phyloP scores from a whole-genome alignment of 1,140 invertebrate species.

The Achatina immaculata region DNA sequence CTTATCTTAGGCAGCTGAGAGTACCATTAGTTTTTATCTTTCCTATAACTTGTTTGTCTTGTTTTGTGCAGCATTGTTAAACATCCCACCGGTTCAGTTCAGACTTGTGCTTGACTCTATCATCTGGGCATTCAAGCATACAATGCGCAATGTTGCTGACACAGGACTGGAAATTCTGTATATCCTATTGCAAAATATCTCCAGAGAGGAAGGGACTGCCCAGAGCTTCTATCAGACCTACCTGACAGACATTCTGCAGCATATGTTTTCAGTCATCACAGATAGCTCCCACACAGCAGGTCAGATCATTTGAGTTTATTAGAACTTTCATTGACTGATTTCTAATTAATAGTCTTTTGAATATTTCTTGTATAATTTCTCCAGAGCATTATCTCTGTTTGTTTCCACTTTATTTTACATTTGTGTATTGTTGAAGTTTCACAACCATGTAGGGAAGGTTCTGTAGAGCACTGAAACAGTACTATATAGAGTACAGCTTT shows the following conservation, averaged over 20 bases:
- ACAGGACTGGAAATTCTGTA: slow-evolving; percentile 74
- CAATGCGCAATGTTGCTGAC: slow-evolving; percentile 96
- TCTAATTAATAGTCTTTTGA: too few species aligned
- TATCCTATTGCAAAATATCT: slow-evolving; percentile 89
- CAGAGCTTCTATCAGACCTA: slow-evolving; percentile 99
- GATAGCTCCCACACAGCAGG: slow-evolving; percentile 97
- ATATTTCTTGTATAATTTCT: too few species aligned
- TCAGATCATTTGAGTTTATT: too few species aligned
- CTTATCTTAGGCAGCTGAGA: too few species aligned
- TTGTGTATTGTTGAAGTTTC: too few species aligned
- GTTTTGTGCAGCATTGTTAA: slow-evolving; percentile 83
- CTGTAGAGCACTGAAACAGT: too few species aligned
- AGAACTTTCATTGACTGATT: too few species aligned
- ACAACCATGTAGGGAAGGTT: too few species aligned
- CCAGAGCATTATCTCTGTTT: too few species aligned
- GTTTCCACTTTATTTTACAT: too few species aligned
- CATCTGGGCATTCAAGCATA: slow-evolving; percentile 99
- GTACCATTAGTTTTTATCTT: too few species aligned
- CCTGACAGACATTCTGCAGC: slow-evolving; percentile 97
- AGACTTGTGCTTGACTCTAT: slow-evolving; percentile 98
- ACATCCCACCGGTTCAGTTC: slow-evolving; percentile 95
- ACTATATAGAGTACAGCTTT: too few species aligned
- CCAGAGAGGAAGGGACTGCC: slow-evolving; percentile 84
- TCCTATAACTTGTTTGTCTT: neutral
- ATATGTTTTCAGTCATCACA: slow-evolving; percentile 97